Evolutionary conservation across 2,113 vertebrate genomes (phyloP), one percentile per base, ranked within the genome.

Genomic region (Sakesphorus luctuosus): DNA sequence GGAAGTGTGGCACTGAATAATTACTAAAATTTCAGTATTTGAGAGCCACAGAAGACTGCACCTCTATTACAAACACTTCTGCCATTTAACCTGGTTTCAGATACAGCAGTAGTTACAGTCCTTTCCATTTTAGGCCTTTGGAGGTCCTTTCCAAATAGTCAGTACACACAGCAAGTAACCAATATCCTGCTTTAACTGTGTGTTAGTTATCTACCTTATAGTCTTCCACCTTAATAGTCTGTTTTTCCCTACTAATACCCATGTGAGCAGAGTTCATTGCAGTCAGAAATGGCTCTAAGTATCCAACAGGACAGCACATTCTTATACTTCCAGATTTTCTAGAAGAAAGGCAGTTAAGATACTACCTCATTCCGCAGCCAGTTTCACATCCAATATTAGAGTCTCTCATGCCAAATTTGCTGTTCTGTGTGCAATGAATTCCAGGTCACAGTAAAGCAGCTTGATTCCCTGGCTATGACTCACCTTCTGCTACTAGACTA

Each of bases 391-490:
- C 35, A 31, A n/a, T 50, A 56, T 23, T 35, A 74, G 23, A 96
- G 38, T 12, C 23, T 68, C 24, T 76, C 56, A 17, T 58, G 53
- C 69, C 55, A 87, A 72, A 52, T 47, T 24, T 69, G 8, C 40
- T 8, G 3, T 14, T 86, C 26, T 40, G 18, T 10, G 6, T 35
- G 13, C 11, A 36, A 44, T 2, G 1, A 87, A 87, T 85, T 90
- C 68, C 76, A 76, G 49, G 55, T 44, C 31, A 56, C 13, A 38
- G 62, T 26, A 69, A 86, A 92, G 20, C 21, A 74, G 78, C 20
- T 66, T 36, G 62, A 85, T 40, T 79, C 33, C 52, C 35, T 49
- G 11, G 31, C 58, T 80, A n/a, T 90, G 85, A 96, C 36, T 90
- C 67, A 90, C 59, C 78, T 65, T 44, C 61, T 81, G 47, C 77